Evolutionary conservation across 2,113 vertebrate genomes (phyloP), one percentile per base, ranked within the genome.

Genomic region (Ctenomys sociabilis): DNA sequence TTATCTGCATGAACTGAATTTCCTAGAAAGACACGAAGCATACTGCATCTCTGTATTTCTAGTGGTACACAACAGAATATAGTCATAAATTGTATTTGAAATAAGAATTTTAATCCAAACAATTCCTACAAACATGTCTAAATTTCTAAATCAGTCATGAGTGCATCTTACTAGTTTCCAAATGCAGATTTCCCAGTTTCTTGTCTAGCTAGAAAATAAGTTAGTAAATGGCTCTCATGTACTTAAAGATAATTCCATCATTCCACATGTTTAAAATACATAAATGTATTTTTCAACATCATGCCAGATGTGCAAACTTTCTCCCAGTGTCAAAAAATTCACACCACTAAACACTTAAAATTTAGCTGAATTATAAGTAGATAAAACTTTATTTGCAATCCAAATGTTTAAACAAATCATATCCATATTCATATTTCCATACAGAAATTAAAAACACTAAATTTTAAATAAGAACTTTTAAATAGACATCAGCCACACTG

Each of bases 1-100:
- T 99, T 99, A 98, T 99, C 98, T 92, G 99, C 99, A 1, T 99
- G 99, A 95, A 99, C 99, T 45, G 99, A 99, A 97, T 99, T 99
- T 88, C 99, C 99, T 99, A 94, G 93, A 97, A 97, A 98, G 98
- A 98, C 96, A 98, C 21, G 40, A 96, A 98, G 95, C 97, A 89
- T 64, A 97, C 90, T 40, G 66, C 87, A 93, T 95, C 96, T 98
- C 90, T 96, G 88, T 85, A 84, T 96, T 96, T 97, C 97, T 92
- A 95, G 85, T 57, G 81, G 49, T 35, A 96, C 28, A 96, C 77
- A 95, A 90, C 54, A 97, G 45, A 66, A 88, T 43, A 92, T 52
- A 96, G 59, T 85, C 68, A 94, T 54, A 84, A 83, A 82, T 21
- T 70, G 35, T 78, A 95, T 66, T 86, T 88, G 66, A 97, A 94